phyloP scores from a whole-genome alignment of 2,113 vertebrate species.

The Percina caprodes region DNA sequence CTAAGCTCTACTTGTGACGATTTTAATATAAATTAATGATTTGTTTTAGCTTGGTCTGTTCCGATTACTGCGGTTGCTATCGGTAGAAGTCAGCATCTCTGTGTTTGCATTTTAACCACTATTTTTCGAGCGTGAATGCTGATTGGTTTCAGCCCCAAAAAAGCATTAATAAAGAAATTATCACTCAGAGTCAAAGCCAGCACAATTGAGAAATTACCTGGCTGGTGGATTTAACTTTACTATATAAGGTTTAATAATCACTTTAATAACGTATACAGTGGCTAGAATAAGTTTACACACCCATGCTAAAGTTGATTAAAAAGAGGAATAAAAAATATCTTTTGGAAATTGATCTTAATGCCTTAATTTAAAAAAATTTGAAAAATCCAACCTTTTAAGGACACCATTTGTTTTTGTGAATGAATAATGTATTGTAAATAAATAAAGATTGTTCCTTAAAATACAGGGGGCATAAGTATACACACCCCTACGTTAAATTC shows the following conservation, averaged over 20 bases:
- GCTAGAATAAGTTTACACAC: too few relatives aligned
- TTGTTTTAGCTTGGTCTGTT: not conserved
- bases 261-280: not conserved
- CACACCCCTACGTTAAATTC: too few relatives aligned
- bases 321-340: too few relatives aligned
- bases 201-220: not conserved
- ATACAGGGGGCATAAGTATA: too few relatives aligned
- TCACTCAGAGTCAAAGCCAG: not conserved
- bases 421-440: too few relatives aligned
- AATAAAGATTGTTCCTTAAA: too few relatives aligned
- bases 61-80: accelerated
- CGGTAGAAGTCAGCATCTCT: not conserved
- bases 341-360: too few relatives aligned
- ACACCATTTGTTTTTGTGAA: too few relatives aligned
- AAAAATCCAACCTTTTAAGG: too few relatives aligned
- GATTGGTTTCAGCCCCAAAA: not conserved
- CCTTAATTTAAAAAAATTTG: too few relatives aligned
- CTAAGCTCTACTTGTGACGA: not conserved
- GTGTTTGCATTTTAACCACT: not conserved
- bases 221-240: not conserved
- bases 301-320: too few relatives aligned
- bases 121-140: not conserved
- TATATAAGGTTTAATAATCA: not conserved
- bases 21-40: not conserved
- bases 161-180: not conserved